A percentile compares a stretch with the other conserved stretches of the same genome.
Evolutionary conservation across 2,113 vertebrate species (phyloP).

Genomic region (Vombatus ursinus): DNA sequence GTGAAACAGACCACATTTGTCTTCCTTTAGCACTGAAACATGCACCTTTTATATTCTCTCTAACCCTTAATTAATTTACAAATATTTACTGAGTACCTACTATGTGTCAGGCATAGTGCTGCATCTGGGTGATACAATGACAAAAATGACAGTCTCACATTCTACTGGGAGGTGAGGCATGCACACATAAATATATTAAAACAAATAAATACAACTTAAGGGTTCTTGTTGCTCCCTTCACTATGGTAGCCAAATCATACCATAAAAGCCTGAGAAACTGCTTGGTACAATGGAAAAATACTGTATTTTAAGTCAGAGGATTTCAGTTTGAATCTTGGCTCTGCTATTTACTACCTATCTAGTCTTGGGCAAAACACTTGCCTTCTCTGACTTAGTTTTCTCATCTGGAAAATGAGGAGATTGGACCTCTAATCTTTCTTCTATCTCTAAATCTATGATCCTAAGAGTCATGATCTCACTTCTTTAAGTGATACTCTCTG

Average conservation of each 20-base stretch:
- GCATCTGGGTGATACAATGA: not conserved
- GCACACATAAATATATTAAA: not conserved
- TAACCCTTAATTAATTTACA: not conserved
- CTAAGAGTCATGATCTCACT: not conserved
- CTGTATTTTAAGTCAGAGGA: not conserved
- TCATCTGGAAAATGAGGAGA: not conserved
- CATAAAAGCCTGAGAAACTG: not conserved
- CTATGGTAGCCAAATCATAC: not conserved
- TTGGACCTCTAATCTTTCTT: not conserved
- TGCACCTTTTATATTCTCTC: not conserved
- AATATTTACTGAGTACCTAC: not conserved
- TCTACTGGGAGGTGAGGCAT: not conserved
- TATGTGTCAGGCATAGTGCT: not conserved
- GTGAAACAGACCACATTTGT: not conserved
- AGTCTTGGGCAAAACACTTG: not conserved
- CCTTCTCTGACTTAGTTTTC: not conserved
- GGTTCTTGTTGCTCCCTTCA: not conserved
- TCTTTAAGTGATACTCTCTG: not conserved
- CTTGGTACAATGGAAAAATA: not conserved
- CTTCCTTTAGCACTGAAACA: not conserved
- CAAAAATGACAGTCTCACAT: not conserved
- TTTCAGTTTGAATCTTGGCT: not conserved
- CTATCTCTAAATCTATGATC: not conserved
- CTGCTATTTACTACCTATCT: not conserved
- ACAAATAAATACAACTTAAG: not conserved